phyloP scores from a whole-genome alignment of 2,888 invertebrate genomes.

The Diaphora mendica region DNA sequence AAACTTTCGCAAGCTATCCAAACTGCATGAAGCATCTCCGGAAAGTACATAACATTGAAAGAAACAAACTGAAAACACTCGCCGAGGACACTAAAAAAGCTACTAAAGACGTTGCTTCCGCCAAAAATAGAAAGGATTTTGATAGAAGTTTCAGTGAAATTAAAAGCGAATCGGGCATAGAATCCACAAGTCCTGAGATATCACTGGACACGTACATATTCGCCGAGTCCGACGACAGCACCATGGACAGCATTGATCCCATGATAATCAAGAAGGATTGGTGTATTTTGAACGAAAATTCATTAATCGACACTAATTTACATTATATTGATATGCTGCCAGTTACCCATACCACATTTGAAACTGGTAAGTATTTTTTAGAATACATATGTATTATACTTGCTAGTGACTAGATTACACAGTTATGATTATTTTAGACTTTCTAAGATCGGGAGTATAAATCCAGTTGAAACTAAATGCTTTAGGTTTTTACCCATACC shows the following conservation, averaged over 20 bases:
- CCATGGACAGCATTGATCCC: conserved; percentile 63
- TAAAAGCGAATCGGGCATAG: conserved; percentile 47
- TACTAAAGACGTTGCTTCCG: conserved; percentile 19
- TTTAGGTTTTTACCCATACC: conserved; percentile 35
- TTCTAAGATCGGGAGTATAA: no score
- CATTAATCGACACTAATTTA: conserved; percentile 37
- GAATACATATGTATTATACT: background rate
- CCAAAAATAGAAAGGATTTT: conserved; percentile 19
- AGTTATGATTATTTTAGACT: no score
- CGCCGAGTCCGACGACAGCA: conserved; percentile 57
- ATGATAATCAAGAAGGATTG: conserved; percentile 58
- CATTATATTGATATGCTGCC: conserved; percentile 56
- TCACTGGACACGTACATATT: conserved; percentile 45
- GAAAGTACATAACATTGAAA: conserved; percentile 67
- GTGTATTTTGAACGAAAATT: conserved; percentile 49
- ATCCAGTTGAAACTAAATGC: no score
- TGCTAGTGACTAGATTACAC: no score
- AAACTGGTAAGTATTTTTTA: conserved; percentile 58
- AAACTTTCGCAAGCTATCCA: conserved; percentile 85
- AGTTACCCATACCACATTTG: conserved; percentile 48
- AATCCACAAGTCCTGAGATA: conserved; percentile 54
- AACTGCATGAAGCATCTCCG: conserved; percentile 87
- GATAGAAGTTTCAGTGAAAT: conserved; percentile 37
- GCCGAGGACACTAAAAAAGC: conserved; percentile 19
- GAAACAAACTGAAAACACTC: conserved; percentile 33